Evolutionary conservation across 2,113 vertebrate species (phyloP).

Genomic region (Antechinus flavipes): DNA sequence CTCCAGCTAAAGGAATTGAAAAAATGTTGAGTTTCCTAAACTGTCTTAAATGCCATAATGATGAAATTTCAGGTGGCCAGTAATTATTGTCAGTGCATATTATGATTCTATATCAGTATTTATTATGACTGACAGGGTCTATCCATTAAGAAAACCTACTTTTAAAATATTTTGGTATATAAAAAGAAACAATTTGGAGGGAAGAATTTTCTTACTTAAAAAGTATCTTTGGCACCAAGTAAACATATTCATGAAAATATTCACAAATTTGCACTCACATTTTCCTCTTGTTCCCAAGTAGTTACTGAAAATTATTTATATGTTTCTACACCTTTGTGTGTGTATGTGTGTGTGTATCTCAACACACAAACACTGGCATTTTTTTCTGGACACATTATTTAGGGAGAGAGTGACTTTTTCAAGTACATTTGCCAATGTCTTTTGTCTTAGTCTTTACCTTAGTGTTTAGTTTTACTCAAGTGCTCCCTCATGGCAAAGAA

Average conservation of each 20-base stretch:
- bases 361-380: not conserved
- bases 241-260: slow-evolving; percentile 40
- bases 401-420: not conserved
- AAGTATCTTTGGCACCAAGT: slow-evolving; percentile 36
- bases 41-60: not conserved
- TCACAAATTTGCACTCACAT: not conserved
- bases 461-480: not conserved
- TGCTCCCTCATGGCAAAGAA: not conserved
- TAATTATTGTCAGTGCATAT: not conserved
- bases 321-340: too few species aligned
- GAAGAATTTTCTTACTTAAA: not conserved
- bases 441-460: not conserved
- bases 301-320: not conserved
- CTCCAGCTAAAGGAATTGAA: not conserved
- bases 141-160: not conserved
- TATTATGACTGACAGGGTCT: not conserved
- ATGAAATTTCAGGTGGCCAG: not conserved
- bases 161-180: not conserved
- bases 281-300: slow-evolving; percentile 28
- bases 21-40: not conserved
- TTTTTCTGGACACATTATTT: slow-evolving; percentile 1
- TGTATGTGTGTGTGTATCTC: not conserved
- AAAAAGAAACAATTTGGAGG: not conserved
- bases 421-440: not conserved
- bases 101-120: not conserved